Conservation (phyloP, 2,888 invertebrate species). For the Drosophila atroscutellata region DNA sequence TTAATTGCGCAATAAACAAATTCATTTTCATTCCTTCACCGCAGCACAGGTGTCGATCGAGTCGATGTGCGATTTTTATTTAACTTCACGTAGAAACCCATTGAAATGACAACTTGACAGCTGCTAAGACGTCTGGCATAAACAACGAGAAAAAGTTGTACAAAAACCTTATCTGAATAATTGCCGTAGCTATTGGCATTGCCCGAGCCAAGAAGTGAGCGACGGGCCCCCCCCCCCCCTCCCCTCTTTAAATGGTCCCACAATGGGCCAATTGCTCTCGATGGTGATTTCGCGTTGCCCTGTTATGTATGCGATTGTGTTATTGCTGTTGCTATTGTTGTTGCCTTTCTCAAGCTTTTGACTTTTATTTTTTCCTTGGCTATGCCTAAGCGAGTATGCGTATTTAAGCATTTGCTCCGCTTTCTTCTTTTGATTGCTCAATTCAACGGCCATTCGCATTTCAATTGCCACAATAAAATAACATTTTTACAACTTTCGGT, state of each 20-base stretch:
- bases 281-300: slow-evolving; percentile 31
- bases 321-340: slow-evolving; percentile 14
- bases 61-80: not conserved
- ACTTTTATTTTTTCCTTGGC: slow-evolving; percentile 27
- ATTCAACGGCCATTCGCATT: slow-evolving; percentile 78
- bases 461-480: slow-evolving; percentile 77
- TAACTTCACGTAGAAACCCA: not conserved
- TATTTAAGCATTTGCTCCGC: slow-evolving; percentile 48
- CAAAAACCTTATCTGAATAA: slow-evolving; percentile 65
- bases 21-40: slow-evolving; percentile 33
- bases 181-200: slow-evolving; percentile 57
- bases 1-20: slow-evolving; percentile 63
- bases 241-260: slow-evolving; percentile 52
- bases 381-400: slow-evolving; percentile 41
- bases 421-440: slow-evolving; percentile 72
- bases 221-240: too few species aligned
- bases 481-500: slow-evolving; percentile 68
- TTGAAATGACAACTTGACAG: slow-evolving; percentile 39
- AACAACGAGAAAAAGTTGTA: slow-evolving; percentile 43
- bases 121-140: slow-evolving; percentile 53
- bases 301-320: slow-evolving; percentile 7
- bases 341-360: slow-evolving; percentile 20
- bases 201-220: slow-evolving; percentile 28
- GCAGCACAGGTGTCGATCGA: slow-evolving; percentile 7
- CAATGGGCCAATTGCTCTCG: slow-evolving; percentile 59